Percentiles rank a stretch among this genome's conserved stretches.
These are phyloP conservation scores for Pachyuromys duprasi DNA, from an alignment of 2,797 vertebrate genomes.

Conservation along the genomic window DNA sequence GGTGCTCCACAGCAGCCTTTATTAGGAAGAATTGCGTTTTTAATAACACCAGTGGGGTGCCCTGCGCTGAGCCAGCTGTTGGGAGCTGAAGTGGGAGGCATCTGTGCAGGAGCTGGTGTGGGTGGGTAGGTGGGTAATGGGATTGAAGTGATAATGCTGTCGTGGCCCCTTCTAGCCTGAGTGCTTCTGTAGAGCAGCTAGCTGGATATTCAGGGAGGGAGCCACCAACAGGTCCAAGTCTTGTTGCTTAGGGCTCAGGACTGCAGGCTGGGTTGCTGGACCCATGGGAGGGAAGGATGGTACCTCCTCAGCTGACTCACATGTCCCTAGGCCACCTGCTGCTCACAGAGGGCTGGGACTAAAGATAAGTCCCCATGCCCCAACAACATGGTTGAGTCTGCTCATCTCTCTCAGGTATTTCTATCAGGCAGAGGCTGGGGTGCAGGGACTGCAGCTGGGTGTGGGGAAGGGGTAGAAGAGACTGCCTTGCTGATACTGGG, in stretches of 20 bases:
- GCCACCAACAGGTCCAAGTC: conserved; percentile 22
- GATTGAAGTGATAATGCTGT: background rate
- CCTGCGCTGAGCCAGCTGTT: conserved; percentile 50
- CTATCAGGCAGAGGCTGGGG: background rate
- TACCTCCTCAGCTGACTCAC: conserved; percentile 23
- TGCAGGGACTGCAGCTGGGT: background rate
- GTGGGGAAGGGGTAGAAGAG: rapidly evolving
- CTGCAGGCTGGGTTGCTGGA: conserved; percentile 66
- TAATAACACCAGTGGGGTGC: conserved; percentile 69
- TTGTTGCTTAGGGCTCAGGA: background rate
- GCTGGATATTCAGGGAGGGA: background rate
- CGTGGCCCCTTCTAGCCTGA: conserved; percentile 33
- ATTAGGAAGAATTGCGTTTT: conserved; percentile 81
- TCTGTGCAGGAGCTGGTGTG: conserved; percentile 25
- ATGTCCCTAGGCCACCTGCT: conserved; percentile 42
- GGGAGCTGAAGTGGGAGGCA: conserved; percentile 43
- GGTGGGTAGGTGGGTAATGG: conserved; percentile 34
- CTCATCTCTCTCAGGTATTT: background rate
- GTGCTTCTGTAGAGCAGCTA: background rate
- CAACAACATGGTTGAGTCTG: background rate
- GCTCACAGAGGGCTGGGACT: background rate
- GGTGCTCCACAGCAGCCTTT: conserved; percentile 67
- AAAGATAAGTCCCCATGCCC: background rate
- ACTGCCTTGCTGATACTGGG: background rate
- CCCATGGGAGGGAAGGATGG: background rate